Evolutionary conservation across 2,797 vertebrate genomes (phyloP).

Genomic region (Acipenser oxyrinchus): DNA sequence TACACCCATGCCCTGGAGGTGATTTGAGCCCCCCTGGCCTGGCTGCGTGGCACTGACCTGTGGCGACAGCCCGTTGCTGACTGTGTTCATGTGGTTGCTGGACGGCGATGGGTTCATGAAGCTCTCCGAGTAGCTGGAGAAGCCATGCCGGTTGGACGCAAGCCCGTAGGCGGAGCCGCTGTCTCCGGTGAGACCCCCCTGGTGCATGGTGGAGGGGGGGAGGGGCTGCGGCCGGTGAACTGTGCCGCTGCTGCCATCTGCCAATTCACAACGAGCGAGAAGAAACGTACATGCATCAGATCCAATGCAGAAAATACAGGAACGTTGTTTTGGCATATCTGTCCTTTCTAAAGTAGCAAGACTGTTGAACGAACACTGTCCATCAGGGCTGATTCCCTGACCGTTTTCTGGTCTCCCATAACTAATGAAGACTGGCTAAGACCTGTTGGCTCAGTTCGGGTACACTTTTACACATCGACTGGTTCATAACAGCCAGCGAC

Average conservation of each 20-base stretch:
- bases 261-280: slow-evolving; percentile 16
- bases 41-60: slow-evolving; percentile 63
- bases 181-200: slow-evolving; percentile 65
- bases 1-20: slow-evolving; percentile 25
- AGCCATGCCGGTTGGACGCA: slow-evolving; percentile 71
- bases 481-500: too few relatives aligned
- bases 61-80: slow-evolving; percentile 86
- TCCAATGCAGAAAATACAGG: too few relatives aligned
- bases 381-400: too few relatives aligned
- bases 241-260: slow-evolving; percentile 71
- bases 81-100: slow-evolving; percentile 83
- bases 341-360: too few relatives aligned
- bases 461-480: too few relatives aligned
- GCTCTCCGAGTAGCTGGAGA: slow-evolving; percentile 88
- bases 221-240: slow-evolving; percentile 88
- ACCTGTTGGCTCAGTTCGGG: too few relatives aligned
- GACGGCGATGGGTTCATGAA: slow-evolving; percentile 83
- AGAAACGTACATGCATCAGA: not conserved
- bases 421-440: too few relatives aligned
- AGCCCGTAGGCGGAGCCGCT: slow-evolving; percentile 76
- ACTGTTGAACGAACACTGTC: too few relatives aligned
- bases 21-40: slow-evolving; percentile 21
- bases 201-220: slow-evolving; percentile 89
- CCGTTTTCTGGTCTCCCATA: too few relatives aligned
- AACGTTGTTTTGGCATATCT: too few relatives aligned